Percentiles rank a stretch among this genome's conserved stretches.
phyloP scores from a whole-genome alignment of 2,113 vertebrate species.

The Clarias macrocephalus region DNA sequence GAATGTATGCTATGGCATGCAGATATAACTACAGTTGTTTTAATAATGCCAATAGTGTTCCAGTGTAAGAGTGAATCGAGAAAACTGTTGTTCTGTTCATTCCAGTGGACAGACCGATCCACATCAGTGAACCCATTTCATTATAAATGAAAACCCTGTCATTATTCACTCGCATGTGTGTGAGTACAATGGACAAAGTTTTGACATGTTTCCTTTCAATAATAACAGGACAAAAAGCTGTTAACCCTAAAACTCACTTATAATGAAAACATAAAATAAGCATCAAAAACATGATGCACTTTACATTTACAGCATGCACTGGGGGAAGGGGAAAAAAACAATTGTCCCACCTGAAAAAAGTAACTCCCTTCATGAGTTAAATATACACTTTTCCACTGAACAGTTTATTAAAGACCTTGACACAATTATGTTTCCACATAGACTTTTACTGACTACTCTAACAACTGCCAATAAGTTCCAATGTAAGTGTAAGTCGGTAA shows the following conservation, averaged over 20 bases:
- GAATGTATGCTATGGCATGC: slow-evolving; percentile 19
- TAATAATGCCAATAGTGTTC: background rate
- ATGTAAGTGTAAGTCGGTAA: background rate
- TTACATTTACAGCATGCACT: background rate
- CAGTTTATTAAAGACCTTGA: slow-evolving; percentile 1
- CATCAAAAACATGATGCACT: background rate
- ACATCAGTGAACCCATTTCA: background rate
- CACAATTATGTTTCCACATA: slow-evolving; percentile 1
- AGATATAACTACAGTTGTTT: background rate
- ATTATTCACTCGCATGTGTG: background rate
- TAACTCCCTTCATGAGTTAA: background rate
- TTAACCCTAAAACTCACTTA: background rate
- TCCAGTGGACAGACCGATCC: no score
- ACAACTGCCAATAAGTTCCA: background rate
- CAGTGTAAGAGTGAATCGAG: no score
- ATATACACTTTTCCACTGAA: background rate
- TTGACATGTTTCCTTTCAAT: background rate
- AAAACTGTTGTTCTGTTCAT: no score
- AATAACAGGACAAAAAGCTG: background rate
- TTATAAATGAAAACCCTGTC: background rate
- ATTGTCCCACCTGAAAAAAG: background rate
- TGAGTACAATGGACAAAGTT: background rate
- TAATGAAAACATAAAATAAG: background rate
- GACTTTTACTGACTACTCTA: slow-evolving; percentile 1
- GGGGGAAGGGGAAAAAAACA: background rate